Evolutionary conservation across 2,888 invertebrate genomes (phyloP).

Genomic region (Luperina nickerlii): DNA sequence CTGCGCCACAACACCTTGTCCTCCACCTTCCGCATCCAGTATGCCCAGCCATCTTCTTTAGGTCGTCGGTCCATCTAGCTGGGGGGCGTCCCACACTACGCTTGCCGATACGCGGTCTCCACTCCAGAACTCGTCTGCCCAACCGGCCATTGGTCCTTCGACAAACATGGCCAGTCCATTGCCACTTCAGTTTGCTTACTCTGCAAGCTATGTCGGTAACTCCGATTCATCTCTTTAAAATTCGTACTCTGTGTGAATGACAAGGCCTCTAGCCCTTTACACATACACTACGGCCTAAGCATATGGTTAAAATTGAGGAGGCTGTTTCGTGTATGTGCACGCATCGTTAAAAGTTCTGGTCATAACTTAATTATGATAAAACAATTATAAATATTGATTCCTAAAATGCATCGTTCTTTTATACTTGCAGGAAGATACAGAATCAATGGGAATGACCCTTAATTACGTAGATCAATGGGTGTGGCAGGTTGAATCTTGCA

Average conservation of each 20-base stretch:
- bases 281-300: not conserved
- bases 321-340: not conserved
- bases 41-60: too few relatives aligned
- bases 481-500: conserved; percentile 33
- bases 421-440: not conserved
- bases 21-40: too few relatives aligned
- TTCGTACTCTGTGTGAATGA: not conserved
- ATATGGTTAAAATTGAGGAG: not conserved
- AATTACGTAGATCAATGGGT: conserved; percentile 52
- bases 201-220: too few relatives aligned
- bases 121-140: too few relatives aligned
- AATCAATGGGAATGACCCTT: not conserved
- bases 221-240: not conserved
- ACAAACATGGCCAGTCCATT: too few relatives aligned
- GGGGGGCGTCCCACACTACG: too few relatives aligned
- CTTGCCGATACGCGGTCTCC: too few relatives aligned
- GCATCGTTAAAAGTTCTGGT: not conserved
- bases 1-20: too few relatives aligned
- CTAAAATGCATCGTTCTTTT: not conserved
- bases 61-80: too few relatives aligned
- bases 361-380: not conserved
- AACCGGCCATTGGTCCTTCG: too few relatives aligned
- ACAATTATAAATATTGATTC: not conserved
- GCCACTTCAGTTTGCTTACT: too few relatives aligned
- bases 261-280: too few relatives aligned